phyloP scores from a whole-genome alignment of 1,140 invertebrate species.

The Uloborus diversus region DNA sequence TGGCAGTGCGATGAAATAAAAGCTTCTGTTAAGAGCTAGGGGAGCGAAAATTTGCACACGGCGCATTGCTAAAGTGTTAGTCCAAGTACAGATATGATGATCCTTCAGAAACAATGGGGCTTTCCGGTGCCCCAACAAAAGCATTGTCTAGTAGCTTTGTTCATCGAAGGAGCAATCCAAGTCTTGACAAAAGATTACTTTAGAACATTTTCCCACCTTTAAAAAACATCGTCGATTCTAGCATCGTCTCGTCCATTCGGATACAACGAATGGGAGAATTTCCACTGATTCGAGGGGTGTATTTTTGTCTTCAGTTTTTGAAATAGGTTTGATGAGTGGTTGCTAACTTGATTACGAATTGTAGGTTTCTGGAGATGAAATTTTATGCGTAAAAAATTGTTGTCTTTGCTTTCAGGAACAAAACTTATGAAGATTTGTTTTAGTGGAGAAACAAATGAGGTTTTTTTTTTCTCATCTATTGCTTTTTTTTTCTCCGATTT shows the following conservation, averaged over 20 bases:
- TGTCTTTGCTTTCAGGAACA: too few species aligned
- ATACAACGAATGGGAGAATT: background rate
- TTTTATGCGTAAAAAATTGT: too few species aligned
- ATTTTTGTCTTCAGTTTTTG: conserved; percentile 21
- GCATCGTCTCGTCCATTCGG: background rate
- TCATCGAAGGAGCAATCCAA: conserved; percentile 45
- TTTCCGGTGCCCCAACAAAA: conserved; percentile 34
- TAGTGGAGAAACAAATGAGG: too few species aligned
- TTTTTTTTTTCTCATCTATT: too few species aligned
- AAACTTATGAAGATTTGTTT: too few species aligned
- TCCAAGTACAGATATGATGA: conserved; percentile 39
- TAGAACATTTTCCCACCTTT: conserved; percentile 39
- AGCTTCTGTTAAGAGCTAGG: conserved; percentile 28
- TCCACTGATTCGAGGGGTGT: background rate
- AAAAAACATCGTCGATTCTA: conserved; percentile 44
- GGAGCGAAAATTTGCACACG: conserved; percentile 49
- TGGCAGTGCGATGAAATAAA: conserved; percentile 35
- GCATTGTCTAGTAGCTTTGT: conserved; percentile 46
- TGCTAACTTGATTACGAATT: conserved; percentile 37
- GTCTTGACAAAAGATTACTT: conserved; percentile 42
- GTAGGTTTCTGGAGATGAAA: too few species aligned
- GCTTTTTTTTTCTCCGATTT: too few species aligned
- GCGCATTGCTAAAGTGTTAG: conserved; percentile 36
- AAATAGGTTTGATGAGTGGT: background rate
- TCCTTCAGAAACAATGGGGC: conserved; percentile 51